Base-by-base conservation (phyloP, 2,888 invertebrate species). In the Drosophila merina region DNA sequence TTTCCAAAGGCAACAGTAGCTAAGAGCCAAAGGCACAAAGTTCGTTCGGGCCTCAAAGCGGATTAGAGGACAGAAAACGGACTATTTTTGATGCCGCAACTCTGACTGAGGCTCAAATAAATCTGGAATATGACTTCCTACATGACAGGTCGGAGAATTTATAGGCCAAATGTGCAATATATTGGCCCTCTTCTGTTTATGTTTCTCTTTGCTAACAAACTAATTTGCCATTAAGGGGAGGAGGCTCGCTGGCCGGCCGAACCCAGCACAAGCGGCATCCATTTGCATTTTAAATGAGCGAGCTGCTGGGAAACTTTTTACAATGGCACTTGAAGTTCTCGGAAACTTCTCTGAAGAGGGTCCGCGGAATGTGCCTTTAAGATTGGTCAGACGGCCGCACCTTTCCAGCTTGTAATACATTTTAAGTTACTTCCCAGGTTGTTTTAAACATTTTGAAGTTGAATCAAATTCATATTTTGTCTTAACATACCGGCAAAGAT, bases 221-320 rank as follows among this genome's bases (percentile, higher is more conserved):
- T 88, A 86, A 82, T 82, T 82, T 88, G 54, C 57, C 72, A 69
- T 47, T 57, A 57, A 49, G 62, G 57, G 52, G 47, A 25, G 33
- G 67, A 9, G 63, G 25, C 20, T 14, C 8, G 42, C 25, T 1
- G 36, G 30, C 38, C 40, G 38, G 31, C 44, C 47, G 38, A 72
- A 45, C 60, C 28, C 59, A 8, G 60, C 25, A 36, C 38, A 20
- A 31, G 36, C 48, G 55, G 74, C 45, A 52, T 64, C 72, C 79
- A 84, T 88, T 88, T 88, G 83, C 83, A 84, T 84, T 88, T 85
- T 60, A 87, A 85, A 84, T 87, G 79, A 85, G 57, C n/a, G 48
- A 45, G 45, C 26, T 50, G 57, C 51, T 12, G 66, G 66, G n/a
- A 64, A 86, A 72, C 72, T 76, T 86, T 88, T 74, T 72, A 88